phyloP scores from a whole-genome alignment of 2,113 vertebrate species.

The Lagenorhynchus albirostris region DNA sequence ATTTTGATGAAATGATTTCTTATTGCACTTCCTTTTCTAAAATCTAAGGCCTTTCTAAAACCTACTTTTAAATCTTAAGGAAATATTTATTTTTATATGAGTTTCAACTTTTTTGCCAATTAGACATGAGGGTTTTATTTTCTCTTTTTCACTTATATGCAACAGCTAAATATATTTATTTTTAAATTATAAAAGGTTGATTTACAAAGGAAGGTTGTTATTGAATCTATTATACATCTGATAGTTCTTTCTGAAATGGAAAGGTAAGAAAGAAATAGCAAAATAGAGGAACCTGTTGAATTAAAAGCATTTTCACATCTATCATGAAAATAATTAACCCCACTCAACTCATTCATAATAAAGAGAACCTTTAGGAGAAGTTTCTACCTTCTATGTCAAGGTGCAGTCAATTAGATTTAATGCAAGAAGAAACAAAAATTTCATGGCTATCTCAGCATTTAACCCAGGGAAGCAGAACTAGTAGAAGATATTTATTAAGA shows the following conservation, averaged over 20 bases:
- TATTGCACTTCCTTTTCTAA: neutral
- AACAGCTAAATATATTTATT: neutral
- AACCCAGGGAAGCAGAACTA: neutral
- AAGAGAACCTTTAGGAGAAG: neutral
- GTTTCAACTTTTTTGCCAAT: neutral
- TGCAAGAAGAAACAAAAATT: neutral
- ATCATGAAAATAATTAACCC: neutral
- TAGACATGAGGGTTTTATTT: neutral
- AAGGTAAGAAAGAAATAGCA: neutral
- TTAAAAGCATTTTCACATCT: neutral
- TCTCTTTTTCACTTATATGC: neutral
- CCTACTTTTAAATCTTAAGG: neutral
- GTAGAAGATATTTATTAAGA: neutral
- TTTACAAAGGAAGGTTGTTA: constrained; percentile 17
- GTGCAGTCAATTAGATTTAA: neutral
- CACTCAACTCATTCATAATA: neutral
- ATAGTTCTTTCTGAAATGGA: constrained; percentile 15
- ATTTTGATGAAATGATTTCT: neutral
- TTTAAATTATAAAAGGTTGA: neutral
- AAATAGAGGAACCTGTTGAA: neutral
- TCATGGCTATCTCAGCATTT: neutral
- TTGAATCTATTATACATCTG: neutral
- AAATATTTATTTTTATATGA: neutral
- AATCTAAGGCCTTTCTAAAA: constrained; percentile 2
- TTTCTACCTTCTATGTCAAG: neutral